phyloP scores from a whole-genome alignment of 2,113 vertebrate genomes.

The Periophthalmodon schlosseri region DNA sequence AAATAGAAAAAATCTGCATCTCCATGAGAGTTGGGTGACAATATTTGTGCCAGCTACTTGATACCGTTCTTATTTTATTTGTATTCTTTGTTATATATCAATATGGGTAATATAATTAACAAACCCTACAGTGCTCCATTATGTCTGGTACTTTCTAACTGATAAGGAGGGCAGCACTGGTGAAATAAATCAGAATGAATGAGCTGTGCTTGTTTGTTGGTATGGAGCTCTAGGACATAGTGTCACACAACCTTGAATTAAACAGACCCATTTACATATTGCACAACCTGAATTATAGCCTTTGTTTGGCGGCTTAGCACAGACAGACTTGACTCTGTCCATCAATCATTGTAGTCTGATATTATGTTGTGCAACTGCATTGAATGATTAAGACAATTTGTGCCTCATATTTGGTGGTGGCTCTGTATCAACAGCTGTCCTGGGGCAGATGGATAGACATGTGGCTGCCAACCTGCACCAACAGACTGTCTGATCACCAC shows the following conservation, averaged over 20 bases:
- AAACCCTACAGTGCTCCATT: neutral
- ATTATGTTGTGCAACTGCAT: neutral
- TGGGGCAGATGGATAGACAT: too few relatives aligned
- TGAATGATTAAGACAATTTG: neutral
- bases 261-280: neutral
- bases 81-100: too few relatives aligned
- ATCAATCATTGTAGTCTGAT: neutral
- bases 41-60: too few relatives aligned
- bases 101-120: neutral
- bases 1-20: too few relatives aligned
- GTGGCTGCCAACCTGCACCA: too few relatives aligned
- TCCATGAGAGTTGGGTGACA: too few relatives aligned
- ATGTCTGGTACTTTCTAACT: neutral
- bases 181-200: neutral
- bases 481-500: too few relatives aligned
- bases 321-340: neutral
- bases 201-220: neutral
- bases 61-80: too few relatives aligned
- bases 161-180: neutral
- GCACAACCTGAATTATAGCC: neutral
- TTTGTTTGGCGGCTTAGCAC: neutral
- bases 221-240: neutral
- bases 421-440: too few relatives aligned
- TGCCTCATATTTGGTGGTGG: too few relatives aligned
- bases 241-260: constrained; percentile 5